Evolutionary conservation across 2,888 invertebrate genomes (phyloP).

Genomic region (Pherbina coryleti): DNA sequence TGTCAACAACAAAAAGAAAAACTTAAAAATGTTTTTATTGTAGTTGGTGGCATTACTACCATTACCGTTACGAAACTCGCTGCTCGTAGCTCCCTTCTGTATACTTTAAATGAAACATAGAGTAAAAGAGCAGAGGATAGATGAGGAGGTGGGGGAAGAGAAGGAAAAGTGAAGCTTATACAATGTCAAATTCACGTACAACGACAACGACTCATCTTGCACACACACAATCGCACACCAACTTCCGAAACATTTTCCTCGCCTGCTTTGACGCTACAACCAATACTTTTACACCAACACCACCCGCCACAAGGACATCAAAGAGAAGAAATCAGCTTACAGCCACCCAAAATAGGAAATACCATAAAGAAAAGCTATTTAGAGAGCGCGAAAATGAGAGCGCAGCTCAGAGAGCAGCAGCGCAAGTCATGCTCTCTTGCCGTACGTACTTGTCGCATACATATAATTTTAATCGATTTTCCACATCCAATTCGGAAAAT

Average conservation of each 20-base stretch:
- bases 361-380: neutral
- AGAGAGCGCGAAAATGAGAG: neutral
- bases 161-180: neutral
- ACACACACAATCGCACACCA: constrained; percentile 5
- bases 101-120: neutral
- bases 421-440: neutral
- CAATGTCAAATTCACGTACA: constrained; percentile 31
- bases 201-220: neutral
- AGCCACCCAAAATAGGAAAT: neutral
- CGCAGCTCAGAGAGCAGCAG: neutral
- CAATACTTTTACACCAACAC: neutral
- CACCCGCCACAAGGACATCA: neutral
- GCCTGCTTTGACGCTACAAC: neutral
- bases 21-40: constrained; percentile 15
- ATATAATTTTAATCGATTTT: constrained; percentile 67
- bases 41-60: constrained; percentile 39
- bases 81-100: neutral
- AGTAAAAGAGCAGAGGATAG: neutral
- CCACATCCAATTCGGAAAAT: constrained; percentile 60
- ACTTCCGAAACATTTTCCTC: neutral
- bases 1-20: constrained; percentile 4
- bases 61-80: constrained; percentile 40
- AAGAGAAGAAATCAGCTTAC: neutral
- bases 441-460: neutral
- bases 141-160: neutral